Base-by-base conservation (phyloP, 2,888 invertebrate genomes). In the Alsophila aescularia region DNA sequence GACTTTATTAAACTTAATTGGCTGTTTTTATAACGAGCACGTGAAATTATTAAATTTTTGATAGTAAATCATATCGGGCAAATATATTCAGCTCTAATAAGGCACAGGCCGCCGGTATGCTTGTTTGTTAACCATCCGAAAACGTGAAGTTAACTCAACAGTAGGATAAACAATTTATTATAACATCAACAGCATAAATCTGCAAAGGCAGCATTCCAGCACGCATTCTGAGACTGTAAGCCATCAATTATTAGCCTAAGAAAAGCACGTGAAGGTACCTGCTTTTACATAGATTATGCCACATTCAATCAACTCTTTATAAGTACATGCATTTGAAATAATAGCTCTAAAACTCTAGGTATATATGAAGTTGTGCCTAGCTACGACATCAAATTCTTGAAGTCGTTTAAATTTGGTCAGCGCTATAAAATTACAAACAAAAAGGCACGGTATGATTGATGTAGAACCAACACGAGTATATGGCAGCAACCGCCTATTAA, bases 161-260 rank as follows among this genome's bases (percentile, higher is more conserved):
- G 72, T 71, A 70, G 68, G 67, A 72, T 69, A 74, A 72, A 75
- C 67, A 70, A 77, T 73, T 75, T 72, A 77, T 75, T 75, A 69
- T 73, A 70, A 71, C 71, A 73, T 72, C 73, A 75, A 74, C 67
- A 74, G 63, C 66, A 71, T 74, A 81, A 87, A 88, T 89, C 87
- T 81, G 77, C 82, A 81, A 81, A 70, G 75, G 73, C 77, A 73
- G 73, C 87, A 87, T 89, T 85, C 88, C 79, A 79, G 81, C 90
- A 88, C 89, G 89, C 78, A 79, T 77, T 77, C 68, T 66, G 69
- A 69, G 75, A 75, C 75, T 66, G 71, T 72, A 80, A 75, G 71
- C 77, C 79, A 83, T 84, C 85, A 83, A 85, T 86, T 21, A n/a
- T 21, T 85, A 83, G 79, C 77, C 72, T 78, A 69, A 75, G 68